Percentiles rank a stretch among this genome's conserved stretches.
Conservation (phyloP, 2,113 vertebrate genomes). For the Bostrychus sinensis region DNA sequence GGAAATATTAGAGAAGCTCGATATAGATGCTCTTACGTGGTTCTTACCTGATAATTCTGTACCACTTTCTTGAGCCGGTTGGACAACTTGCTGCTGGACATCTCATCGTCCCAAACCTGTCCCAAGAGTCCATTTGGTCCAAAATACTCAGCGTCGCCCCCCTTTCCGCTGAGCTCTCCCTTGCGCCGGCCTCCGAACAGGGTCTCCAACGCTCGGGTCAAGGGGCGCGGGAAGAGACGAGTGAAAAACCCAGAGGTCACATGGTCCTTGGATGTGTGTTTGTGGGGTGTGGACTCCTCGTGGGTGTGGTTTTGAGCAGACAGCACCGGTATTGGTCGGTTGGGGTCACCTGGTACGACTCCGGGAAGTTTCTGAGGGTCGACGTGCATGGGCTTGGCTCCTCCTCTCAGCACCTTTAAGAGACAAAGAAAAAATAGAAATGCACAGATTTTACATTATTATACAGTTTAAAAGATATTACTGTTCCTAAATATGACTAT, state of each 20-base stretch:
- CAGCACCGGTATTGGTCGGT: constrained; percentile 78
- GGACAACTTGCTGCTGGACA: constrained; percentile 79
- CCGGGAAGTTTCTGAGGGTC: constrained; percentile 81
- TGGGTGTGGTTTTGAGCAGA: constrained; percentile 70
- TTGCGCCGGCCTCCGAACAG: constrained; percentile 63
- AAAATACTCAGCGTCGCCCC: constrained; percentile 65
- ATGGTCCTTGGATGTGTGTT: constrained; percentile 32
- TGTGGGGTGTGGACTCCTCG: constrained; percentile 6
- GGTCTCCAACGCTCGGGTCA: constrained; percentile 68
- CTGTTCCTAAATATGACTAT: too few relatives aligned
- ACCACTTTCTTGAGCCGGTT: constrained; percentile 79
- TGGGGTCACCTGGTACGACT: constrained; percentile 77
- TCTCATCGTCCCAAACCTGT: constrained; percentile 80
- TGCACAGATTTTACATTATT: accelerated
- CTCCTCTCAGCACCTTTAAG: constrained; percentile 71
- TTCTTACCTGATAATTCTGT: constrained; percentile 80
- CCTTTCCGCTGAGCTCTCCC: constrained; percentile 52
- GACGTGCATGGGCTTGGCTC: constrained; percentile 71
- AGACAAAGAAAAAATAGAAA: neutral
- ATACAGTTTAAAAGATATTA: too few relatives aligned
- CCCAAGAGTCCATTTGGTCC: constrained; percentile 63
- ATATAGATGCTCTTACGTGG: neutral
- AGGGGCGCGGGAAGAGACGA: constrained; percentile 67
- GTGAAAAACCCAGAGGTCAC: constrained; percentile 59
- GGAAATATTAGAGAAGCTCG: too few relatives aligned